phyloP scores from a whole-genome alignment of 2,888 invertebrate species.

The Itoplectis maculator region DNA sequence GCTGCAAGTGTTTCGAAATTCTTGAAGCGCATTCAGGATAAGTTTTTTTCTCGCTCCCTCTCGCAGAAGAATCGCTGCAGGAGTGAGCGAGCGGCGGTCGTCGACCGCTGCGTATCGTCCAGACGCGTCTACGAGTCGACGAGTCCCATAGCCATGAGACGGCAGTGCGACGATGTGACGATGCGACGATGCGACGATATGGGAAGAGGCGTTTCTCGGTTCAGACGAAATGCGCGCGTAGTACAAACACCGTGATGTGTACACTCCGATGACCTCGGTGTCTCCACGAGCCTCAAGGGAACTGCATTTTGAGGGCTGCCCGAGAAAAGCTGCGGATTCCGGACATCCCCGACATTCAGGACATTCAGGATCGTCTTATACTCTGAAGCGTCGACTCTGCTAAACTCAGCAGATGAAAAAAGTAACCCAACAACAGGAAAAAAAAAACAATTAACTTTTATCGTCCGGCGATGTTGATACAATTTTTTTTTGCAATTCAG shows the following conservation, averaged over 20 bases:
- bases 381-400: not conserved
- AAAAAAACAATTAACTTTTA: not conserved
- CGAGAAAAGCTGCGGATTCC: not conserved
- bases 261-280: too few relatives aligned
- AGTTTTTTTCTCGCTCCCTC: too few relatives aligned
- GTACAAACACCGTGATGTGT: not conserved
- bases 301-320: not conserved
- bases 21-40: not conserved
- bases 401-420: not conserved
- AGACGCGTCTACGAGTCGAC: conserved; percentile 1
- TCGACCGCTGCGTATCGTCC: not conserved
- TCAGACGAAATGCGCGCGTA: not conserved
- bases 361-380: not conserved
- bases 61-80: not conserved
- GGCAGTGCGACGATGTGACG: not conserved
- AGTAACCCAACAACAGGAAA: not conserved
- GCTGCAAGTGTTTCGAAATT: not conserved
- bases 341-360: not conserved
- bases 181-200: not conserved
- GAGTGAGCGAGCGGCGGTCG: conserved; percentile 1
- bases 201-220: not conserved
- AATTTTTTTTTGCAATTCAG: not conserved
- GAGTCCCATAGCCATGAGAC: not conserved
- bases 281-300: not conserved
- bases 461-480: not conserved